phyloP scores from a whole-genome alignment of 2,113 vertebrate species.

The Pontoporia blainvillei region DNA sequence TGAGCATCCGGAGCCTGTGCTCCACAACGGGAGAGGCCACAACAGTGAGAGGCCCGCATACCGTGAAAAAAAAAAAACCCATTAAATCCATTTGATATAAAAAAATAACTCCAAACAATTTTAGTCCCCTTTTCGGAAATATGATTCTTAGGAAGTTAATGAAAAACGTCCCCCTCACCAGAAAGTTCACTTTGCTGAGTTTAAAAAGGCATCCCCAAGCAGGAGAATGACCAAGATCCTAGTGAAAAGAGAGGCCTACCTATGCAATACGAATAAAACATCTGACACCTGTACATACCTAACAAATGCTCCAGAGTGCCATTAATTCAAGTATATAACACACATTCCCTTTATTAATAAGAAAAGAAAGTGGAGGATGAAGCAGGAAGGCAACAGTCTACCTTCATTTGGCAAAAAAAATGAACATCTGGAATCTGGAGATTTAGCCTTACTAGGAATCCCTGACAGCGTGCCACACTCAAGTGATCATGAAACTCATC shows the following conservation, averaged over 20 bases:
- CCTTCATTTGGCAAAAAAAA: neutral
- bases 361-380: neutral
- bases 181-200: conserved; percentile 18
- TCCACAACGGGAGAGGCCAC: too few species aligned
- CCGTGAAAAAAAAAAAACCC: too few species aligned
- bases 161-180: neutral
- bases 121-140: conserved; percentile 23
- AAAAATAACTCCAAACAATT: conserved; percentile 34
- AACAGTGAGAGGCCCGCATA: too few species aligned
- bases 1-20: too few species aligned
- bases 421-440: neutral
- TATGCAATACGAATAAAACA: neutral
- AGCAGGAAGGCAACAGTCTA: neutral
- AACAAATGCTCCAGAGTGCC: neutral
- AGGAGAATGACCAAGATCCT: neutral
- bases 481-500: neutral
- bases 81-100: conserved; percentile 28
- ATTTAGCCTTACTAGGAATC: neutral
- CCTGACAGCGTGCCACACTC: neutral
- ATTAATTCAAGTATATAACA: neutral
- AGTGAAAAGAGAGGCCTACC: neutral
- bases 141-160: conserved; percentile 8
- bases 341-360: neutral
- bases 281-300: neutral
- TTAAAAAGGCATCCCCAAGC: neutral